These are phyloP conservation scores for Microctenopoma lineatum DNA, from an alignment of 2,797 vertebrate genomes.

Conservation along the genomic window DNA sequence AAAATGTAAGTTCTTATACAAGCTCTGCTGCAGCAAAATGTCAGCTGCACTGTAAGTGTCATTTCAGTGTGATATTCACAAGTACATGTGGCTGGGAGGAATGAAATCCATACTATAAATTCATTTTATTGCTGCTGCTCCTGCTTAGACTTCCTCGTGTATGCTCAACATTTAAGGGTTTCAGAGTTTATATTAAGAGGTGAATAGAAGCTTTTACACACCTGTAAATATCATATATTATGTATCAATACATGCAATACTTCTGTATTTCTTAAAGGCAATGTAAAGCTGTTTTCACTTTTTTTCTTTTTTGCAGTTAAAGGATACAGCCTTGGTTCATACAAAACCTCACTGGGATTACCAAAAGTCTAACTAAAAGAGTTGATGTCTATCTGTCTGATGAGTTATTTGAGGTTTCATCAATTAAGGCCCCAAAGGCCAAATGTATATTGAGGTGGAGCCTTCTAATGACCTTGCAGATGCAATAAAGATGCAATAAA, in stretches of 20 bases:
- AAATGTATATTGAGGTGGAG: too few species aligned
- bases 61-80: constrained; percentile 23
- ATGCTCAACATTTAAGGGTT: background rate
- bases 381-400: background rate
- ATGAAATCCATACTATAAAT: constrained; percentile 15
- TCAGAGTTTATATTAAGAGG: background rate
- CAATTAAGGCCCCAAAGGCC: too few species aligned
- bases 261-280: background rate
- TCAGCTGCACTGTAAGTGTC: constrained; percentile 27
- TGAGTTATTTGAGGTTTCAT: too few species aligned
- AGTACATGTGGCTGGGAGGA: background rate
- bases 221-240: too few species aligned
- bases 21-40: constrained; percentile 7
- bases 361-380: constrained; percentile 63
- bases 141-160: constrained; percentile 1
- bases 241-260: too few species aligned
- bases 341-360: constrained; percentile 74
- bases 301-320: constrained; percentile 58
- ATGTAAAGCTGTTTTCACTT: constrained; percentile 12
- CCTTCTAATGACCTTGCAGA: too few species aligned
- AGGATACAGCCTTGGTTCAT: constrained; percentile 66
- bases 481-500: background rate
- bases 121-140: background rate
- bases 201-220: background rate
- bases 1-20: constrained; percentile 54